These are phyloP conservation scores for Propsilocerus akamusi DNA, from an alignment of 1,140 invertebrate genomes.

Conservation along the genomic window DNA sequence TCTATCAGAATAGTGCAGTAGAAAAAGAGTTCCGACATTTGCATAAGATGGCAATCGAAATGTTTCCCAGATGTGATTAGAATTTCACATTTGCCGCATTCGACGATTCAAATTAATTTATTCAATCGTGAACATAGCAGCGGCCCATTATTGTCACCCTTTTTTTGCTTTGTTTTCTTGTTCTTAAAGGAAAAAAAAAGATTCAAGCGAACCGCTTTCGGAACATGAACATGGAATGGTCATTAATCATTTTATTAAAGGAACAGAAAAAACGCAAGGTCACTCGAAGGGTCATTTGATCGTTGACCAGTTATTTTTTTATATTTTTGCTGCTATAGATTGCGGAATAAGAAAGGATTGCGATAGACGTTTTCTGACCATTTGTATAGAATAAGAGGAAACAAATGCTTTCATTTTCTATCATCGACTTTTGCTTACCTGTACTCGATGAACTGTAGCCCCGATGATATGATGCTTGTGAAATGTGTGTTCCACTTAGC, in stretches of 20 bases:
- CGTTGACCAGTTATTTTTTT: slow-evolving; percentile 4
- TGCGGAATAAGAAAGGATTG: neutral
- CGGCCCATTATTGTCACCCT: too few relatives aligned
- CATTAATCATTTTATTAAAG: slow-evolving; percentile 7
- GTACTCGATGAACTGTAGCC: slow-evolving; percentile 23
- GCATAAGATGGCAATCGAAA: too few relatives aligned
- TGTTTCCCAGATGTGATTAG: too few relatives aligned
- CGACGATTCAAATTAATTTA: too few relatives aligned
- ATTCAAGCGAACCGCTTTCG: neutral
- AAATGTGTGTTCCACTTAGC: slow-evolving; percentile 21
- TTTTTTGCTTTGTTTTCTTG: neutral
- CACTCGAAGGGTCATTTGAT: slow-evolving; percentile 6
- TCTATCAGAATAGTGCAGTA: too few relatives aligned
- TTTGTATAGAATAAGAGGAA: neutral
- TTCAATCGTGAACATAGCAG: too few relatives aligned
- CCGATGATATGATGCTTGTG: slow-evolving; percentile 22
- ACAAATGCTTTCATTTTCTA: neutral
- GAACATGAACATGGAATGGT: neutral
- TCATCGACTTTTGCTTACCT: slow-evolving; percentile 15
- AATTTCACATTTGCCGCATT: too few relatives aligned
- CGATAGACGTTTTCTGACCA: neutral
- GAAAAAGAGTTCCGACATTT: too few relatives aligned
- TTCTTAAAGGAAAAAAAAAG: neutral
- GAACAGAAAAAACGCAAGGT: slow-evolving; percentile 6
- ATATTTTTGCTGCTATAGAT: neutral